These are phyloP conservation scores for Pyxicephalus adspersus DNA, from an alignment of 2,113 vertebrate species.

Conservation along the genomic window DNA sequence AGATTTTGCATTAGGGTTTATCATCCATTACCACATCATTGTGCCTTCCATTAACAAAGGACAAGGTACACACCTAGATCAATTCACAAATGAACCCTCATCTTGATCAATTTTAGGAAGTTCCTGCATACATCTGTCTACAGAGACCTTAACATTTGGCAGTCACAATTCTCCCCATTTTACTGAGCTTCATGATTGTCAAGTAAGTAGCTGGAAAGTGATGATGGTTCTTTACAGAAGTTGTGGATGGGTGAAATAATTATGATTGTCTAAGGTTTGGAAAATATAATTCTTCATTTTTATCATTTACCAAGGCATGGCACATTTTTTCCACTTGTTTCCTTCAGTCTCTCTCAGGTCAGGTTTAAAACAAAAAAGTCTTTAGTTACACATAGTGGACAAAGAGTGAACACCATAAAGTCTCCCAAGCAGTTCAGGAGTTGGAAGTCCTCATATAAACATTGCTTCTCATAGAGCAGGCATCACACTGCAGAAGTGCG, in stretches of 20 bases:
- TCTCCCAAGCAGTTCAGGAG: constrained; percentile 8
- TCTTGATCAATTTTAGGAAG: not conserved
- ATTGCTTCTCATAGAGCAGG: constrained; percentile 12
- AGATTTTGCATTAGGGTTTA: no score
- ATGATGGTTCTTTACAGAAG: not conserved
- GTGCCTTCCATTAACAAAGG: no score
- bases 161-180: not conserved
- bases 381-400: constrained; percentile 11
- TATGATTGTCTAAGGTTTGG: not conserved
- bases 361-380: not conserved
- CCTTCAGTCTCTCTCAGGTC: constrained; percentile 27
- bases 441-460: constrained; percentile 22
- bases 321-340: constrained; percentile 8
- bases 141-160: not conserved
- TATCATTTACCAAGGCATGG: not conserved
- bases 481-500: not conserved
- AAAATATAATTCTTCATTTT: not conserved
- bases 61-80: not conserved
- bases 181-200: constrained; percentile 28
- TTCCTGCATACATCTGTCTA: not conserved
- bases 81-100: not conserved
- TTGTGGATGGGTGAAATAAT: not conserved
- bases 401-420: not conserved
- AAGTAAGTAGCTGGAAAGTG: not conserved
- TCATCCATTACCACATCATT: no score